Conservation (phyloP, 1,140 invertebrate species). For the Trichonephila inaurata region DNA sequence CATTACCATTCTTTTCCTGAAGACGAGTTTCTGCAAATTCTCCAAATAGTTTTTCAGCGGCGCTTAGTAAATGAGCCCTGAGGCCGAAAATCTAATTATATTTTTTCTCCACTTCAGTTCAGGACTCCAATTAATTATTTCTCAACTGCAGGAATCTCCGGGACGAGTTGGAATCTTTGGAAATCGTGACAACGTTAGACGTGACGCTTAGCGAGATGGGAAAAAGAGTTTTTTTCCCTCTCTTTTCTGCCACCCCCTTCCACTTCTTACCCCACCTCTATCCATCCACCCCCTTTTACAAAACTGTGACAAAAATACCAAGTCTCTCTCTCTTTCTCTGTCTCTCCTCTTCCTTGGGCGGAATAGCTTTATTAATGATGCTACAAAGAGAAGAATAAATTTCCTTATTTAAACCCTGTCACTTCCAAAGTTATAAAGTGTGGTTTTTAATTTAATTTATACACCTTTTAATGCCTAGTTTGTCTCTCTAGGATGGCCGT, state of each 20-base stretch:
- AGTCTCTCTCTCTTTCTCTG: conserved; percentile 8
- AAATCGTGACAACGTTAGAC: conserved; percentile 73
- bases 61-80: conserved; percentile 75
- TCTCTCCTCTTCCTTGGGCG: not conserved
- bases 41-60: conserved; percentile 74
- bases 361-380: conserved; percentile 76
- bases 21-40: conserved; percentile 68
- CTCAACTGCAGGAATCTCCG: conserved; percentile 73
- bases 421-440: conserved; percentile 67
- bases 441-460: conserved; percentile 76
- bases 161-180: conserved; percentile 70
- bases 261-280: not conserved
- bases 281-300: not conserved
- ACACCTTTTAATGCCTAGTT: conserved; percentile 48
- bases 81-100: conserved; percentile 76
- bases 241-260: not conserved
- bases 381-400: conserved; percentile 65
- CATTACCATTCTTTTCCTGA: conserved; percentile 69
- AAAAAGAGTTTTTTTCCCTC: conserved; percentile 42
- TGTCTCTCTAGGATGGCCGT: conserved; percentile 3
- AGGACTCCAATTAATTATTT: conserved; percentile 76
- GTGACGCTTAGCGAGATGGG: conserved; percentile 63
- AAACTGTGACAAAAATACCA: conserved; percentile 73
- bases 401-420: conserved; percentile 57
- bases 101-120: conserved; percentile 68